Percentiles rank a stretch among this genome's conserved stretches.
These are phyloP conservation scores for Tryphoninae sp. DNA, from an alignment of 2,888 invertebrate genomes.

Conservation along the genomic window DNA sequence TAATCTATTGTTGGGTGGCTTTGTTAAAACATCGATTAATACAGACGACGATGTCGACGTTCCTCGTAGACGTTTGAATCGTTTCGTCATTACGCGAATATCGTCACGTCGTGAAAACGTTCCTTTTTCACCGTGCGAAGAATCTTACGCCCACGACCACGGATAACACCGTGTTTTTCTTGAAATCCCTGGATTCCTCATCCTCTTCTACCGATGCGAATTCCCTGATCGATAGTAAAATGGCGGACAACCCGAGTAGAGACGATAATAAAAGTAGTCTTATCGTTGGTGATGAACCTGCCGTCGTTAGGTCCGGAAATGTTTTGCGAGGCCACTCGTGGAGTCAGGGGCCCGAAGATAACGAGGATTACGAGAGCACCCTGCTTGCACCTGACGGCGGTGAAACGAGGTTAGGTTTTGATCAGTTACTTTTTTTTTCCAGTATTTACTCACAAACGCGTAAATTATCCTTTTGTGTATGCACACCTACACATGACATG, in stretches of 20 bases:
- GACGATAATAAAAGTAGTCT: constrained; percentile 45
- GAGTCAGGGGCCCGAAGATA: constrained; percentile 74
- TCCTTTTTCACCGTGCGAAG: constrained; percentile 8
- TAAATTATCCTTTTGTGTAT: no score
- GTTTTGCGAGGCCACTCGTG: constrained; percentile 72
- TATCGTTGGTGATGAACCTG: constrained; percentile 50
- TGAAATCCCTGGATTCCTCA: constrained; percentile 32
- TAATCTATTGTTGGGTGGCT: not conserved
- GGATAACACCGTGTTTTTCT: constrained; percentile 34
- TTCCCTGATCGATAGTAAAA: constrained; percentile 45
- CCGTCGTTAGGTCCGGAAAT: constrained; percentile 67
- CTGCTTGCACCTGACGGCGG: constrained; percentile 64
- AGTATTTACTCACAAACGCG: not conserved
- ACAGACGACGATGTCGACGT: constrained; percentile 2
- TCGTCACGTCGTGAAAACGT: not conserved
- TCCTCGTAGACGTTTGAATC: constrained; percentile 11
- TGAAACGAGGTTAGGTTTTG: constrained; percentile 70
- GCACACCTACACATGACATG: no score
- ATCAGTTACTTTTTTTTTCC: not conserved
- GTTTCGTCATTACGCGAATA: not conserved
- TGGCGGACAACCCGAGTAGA: constrained; percentile 52
- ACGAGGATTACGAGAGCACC: constrained; percentile 69
- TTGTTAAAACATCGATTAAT: not conserved
- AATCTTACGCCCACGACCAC: constrained; percentile 30
- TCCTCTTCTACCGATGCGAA: constrained; percentile 25